phyloP scores from a whole-genome alignment of 2,113 vertebrate genomes.

The Scophthalmus maximus region DNA sequence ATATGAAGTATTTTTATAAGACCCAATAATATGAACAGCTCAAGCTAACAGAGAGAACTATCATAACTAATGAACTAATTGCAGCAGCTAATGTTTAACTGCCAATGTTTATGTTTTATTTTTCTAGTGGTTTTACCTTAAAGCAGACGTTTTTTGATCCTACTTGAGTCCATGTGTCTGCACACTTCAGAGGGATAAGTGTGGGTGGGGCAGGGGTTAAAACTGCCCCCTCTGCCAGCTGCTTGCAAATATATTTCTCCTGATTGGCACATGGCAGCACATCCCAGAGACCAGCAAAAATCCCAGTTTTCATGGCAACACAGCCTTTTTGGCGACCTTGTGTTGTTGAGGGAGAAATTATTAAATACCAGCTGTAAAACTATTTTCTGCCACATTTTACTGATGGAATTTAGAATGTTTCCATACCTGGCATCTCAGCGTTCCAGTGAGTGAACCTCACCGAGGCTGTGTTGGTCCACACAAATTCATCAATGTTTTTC shows the following conservation, averaged over 20 bases:
- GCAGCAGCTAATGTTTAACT: too few species aligned
- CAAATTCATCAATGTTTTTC: conserved; percentile 83
- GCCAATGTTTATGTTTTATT: too few species aligned
- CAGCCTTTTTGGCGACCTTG: conserved; percentile 85
- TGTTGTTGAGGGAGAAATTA: not conserved
- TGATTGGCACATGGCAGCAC: conserved; percentile 88
- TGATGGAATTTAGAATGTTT: too few species aligned
- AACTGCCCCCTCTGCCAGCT: conserved; percentile 87
- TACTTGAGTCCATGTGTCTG: conserved; percentile 80
- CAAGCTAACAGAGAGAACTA: too few species aligned
- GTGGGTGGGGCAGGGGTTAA: conserved; percentile 74
- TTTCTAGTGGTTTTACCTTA: conserved; percentile 87
- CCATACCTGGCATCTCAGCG: conserved; percentile 71
- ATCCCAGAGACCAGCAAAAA: conserved; percentile 93
- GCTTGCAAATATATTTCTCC: conserved; percentile 93
- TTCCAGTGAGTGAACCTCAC: conserved; percentile 93
- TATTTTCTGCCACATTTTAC: too few species aligned
- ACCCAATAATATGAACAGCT: too few species aligned
- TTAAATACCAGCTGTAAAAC: too few species aligned
- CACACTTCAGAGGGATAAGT: conserved; percentile 52
- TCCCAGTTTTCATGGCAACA: conserved; percentile 91
- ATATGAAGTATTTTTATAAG: too few species aligned
- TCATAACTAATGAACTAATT: too few species aligned
- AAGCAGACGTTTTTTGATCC: conserved; percentile 78
- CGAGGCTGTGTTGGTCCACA: conserved; percentile 82